phyloP scores from a whole-genome alignment of 2,888 invertebrate genomes.

The Chrysina gloriosa region DNA sequence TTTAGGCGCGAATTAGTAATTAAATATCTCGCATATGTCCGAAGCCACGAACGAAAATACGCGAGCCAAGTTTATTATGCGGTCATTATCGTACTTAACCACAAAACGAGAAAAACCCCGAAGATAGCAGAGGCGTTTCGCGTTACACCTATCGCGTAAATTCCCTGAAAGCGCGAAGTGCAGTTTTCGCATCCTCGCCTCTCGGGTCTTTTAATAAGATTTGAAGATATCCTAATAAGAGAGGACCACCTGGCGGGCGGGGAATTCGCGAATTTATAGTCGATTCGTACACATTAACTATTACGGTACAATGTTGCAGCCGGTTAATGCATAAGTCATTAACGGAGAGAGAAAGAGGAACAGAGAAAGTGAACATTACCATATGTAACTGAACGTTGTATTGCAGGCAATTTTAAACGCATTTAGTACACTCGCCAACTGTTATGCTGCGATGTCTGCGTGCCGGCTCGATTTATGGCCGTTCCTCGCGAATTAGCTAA shows the following conservation, averaged over 20 bases:
- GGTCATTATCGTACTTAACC: constrained; percentile 1
- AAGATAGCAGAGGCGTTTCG: background rate
- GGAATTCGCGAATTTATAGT: constrained; percentile 46
- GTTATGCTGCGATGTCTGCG: constrained; percentile 32
- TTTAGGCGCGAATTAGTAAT: too few species aligned
- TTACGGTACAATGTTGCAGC: constrained; percentile 44
- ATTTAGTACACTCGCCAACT: constrained; percentile 45
- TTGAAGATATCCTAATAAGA: constrained; percentile 44
- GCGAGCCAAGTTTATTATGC: background rate
- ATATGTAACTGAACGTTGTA: constrained; percentile 46
- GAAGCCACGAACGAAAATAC: background rate
- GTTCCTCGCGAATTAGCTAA: constrained; percentile 16
- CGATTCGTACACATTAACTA: constrained; percentile 40
- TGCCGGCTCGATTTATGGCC: constrained; percentile 16
- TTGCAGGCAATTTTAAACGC: constrained; percentile 45
- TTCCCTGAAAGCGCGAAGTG: constrained; percentile 8
- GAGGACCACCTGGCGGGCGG: constrained; percentile 40
- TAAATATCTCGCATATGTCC: too few species aligned
- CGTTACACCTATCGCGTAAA: background rate
- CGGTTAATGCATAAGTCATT: constrained; percentile 46
- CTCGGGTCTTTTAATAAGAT: constrained; percentile 40
- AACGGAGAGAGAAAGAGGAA: constrained; percentile 18
- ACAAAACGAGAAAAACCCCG: background rate
- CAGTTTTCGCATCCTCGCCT: background rate
- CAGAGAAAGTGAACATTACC: constrained; percentile 45